These are phyloP conservation scores for Allygus modestus DNA, from an alignment of 2,888 invertebrate genomes.

Conservation along the genomic window DNA sequence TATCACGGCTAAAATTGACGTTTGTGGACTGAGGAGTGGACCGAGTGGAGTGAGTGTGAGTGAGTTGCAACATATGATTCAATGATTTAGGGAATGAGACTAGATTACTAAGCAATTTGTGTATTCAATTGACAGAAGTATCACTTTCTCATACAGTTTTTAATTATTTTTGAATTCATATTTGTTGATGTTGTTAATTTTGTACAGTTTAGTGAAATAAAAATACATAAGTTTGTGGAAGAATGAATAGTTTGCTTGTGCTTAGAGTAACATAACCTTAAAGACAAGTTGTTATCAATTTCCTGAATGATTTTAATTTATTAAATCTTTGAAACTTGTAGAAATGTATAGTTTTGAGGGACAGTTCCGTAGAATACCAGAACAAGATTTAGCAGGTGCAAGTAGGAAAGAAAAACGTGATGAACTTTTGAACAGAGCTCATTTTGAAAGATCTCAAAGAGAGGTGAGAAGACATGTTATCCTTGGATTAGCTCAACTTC, in stretches of 20 bases:
- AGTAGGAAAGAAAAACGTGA: conserved; percentile 85
- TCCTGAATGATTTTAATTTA: conserved; percentile 27
- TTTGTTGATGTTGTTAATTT: not conserved
- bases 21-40: not conserved
- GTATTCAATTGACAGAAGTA: not conserved
- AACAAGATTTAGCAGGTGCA: conserved; percentile 94
- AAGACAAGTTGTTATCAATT: not conserved
- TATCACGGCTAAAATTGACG: not conserved
- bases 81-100: not conserved
- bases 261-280: conserved; percentile 40
- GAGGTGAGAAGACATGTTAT: conserved; percentile 79
- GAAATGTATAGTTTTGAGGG: conserved; percentile 86
- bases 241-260: not conserved
- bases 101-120: not conserved
- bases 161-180: not conserved
- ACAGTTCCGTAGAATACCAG: conserved; percentile 90
- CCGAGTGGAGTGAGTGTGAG: not conserved
- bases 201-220: not conserved
- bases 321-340: not conserved
- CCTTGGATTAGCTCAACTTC: too few species aligned
- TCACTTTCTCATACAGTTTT: not conserved
- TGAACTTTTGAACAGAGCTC: conserved; percentile 86
- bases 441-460: conserved; percentile 90
- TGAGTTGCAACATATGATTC: conserved; percentile 38
- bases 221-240: not conserved